Base-by-base conservation (phyloP, 2,113 vertebrate genomes). In the Gymnobelideus leadbeateri region DNA sequence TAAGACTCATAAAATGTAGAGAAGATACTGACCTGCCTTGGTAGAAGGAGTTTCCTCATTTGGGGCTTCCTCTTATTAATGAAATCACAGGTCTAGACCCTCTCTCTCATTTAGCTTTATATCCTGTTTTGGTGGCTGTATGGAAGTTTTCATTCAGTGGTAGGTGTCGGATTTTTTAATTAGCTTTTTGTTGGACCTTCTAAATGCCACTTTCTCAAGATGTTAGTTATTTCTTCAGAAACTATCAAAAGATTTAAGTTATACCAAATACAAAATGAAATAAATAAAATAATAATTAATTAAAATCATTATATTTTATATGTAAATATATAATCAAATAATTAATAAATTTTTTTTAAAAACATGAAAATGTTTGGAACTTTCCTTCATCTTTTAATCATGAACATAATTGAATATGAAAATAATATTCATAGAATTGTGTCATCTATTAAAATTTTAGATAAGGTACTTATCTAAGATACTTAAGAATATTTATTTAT, bases 141-240 rank as follows among this genome's bases (percentile, higher is more conserved):
- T 94, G 96, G 95, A 96, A 92, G 95, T 93, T 92, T 77, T 77
- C 37, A n/a, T 77, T 77, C 37, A 19, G 1, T 77, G 10, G 14
- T 19, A 77, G 14, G 11, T n/a, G 14, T 77, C 52, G 55, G 37
- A 5, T 24, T 92, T 90, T 54, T 50, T 31, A 92, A n/a, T 94
- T 77, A 23, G 61, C 2, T 94, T 89, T 91, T 51, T 93, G 31
- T 91, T 89, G 37, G 57, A 93, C 43, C 49, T 93, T 96, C 47
- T 95, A 93, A 96, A 93, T 49, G 26, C 21, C 50, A 92, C 14
- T 96, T 92, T 94, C 52, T 94, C 93, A 51, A 94, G 94, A 91
- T 97, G 92, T 91, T 96, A 96, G 92, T 92, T 51, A 95, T 96
- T 97, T 96, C 68, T 55, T 96, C 93, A 94, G 95, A 91, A 28